Evolutionary conservation across 2,113 vertebrate species (phyloP).

Genomic region (Myotis yumanensis): DNA sequence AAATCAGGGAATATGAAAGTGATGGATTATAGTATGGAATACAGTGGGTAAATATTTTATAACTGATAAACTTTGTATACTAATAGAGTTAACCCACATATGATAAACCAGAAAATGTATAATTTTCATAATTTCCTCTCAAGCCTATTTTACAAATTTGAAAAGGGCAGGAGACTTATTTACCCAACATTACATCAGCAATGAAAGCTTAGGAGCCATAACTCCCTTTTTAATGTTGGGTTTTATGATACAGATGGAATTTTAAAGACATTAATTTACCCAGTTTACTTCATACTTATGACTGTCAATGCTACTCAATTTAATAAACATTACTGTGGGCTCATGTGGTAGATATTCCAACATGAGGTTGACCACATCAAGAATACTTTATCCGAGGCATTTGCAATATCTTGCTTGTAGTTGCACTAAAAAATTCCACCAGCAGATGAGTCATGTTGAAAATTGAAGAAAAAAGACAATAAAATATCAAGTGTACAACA

Average conservation of each 20-base stretch:
- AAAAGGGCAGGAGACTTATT: background rate
- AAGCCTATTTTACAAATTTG: background rate
- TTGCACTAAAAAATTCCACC: background rate
- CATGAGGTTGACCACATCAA: background rate
- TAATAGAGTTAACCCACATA: background rate
- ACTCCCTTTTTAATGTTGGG: background rate
- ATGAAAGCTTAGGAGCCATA: conserved; percentile 18
- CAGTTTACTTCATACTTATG: conserved; percentile 55
- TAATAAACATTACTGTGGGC: background rate
- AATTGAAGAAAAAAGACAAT: background rate
- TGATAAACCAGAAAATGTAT: background rate
- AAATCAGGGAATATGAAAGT: background rate
- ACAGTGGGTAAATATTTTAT: background rate
- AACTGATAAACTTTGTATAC: background rate
- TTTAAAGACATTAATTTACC: conserved; percentile 42
- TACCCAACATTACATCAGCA: conserved; percentile 38
- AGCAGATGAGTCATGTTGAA: background rate
- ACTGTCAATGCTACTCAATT: conserved; percentile 58
- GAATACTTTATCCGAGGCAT: background rate
- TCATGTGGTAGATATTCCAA: conserved; percentile 25
- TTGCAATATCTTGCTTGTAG: background rate
- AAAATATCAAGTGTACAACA: background rate
- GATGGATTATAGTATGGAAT: background rate
- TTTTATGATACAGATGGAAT: conserved; percentile 61
- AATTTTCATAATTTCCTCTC: conserved; percentile 27